These are phyloP conservation scores for Corticium candelabrum DNA, from an alignment of 37 sponge, comb jelly and placozoan species.

Conservation along the genomic window DNA sequence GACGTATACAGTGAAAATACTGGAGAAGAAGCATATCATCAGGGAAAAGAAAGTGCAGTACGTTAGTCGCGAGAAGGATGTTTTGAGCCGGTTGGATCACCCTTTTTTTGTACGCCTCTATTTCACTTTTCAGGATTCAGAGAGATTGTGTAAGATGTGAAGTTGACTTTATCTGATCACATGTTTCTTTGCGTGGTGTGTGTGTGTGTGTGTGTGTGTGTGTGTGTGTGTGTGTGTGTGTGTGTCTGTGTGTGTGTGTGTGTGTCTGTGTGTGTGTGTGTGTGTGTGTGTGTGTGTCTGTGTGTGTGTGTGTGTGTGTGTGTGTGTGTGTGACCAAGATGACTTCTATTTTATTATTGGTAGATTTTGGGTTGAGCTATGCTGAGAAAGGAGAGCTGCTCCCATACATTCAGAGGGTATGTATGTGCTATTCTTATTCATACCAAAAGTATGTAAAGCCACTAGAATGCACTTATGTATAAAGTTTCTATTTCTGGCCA, in stretches of 20 bases:
- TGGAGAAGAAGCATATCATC: slow-evolving; percentile 88
- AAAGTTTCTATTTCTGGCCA: too few relatives aligned
- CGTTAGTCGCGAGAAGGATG: slow-evolving; percentile 87
- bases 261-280: slow-evolving; percentile 15
- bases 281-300: slow-evolving; percentile 12
- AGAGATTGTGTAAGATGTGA: slow-evolving; percentile 79
- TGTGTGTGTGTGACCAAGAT: too few relatives aligned
- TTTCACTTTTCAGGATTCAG: slow-evolving; percentile 95
- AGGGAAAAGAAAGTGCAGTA: slow-evolving; percentile 87
- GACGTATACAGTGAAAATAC: slow-evolving; percentile 65
- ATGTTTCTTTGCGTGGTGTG: too few relatives aligned
- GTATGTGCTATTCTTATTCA: too few relatives aligned
- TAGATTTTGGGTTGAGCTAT: slow-evolving; percentile 85
- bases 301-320: too few relatives aligned
- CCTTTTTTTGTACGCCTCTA: slow-evolving; percentile 88
- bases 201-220: not conserved
- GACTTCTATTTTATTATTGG: not conserved
- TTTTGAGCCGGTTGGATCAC: slow-evolving; percentile 57
- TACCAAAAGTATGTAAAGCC: too few relatives aligned
- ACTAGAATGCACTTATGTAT: too few relatives aligned
- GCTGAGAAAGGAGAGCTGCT: slow-evolving; percentile 80
- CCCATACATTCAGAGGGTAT: slow-evolving; percentile 72
- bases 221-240: not conserved
- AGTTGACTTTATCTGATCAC: too few relatives aligned
- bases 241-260: not conserved